These are phyloP conservation scores for Drosophila gunungcola DNA, from an alignment of 1,140 invertebrate species.

Conservation along the genomic window DNA sequence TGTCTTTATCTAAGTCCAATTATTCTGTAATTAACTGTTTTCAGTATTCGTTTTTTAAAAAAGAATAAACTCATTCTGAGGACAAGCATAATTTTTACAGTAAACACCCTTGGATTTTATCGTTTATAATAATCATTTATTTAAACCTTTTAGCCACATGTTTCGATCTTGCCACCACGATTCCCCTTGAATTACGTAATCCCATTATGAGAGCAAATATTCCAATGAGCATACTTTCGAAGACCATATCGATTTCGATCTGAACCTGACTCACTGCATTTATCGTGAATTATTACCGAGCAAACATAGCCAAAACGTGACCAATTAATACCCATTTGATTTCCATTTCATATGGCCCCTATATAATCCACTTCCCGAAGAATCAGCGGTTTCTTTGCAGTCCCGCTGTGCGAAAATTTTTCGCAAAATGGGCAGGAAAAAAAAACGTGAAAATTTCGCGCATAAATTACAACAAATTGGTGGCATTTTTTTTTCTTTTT, in stretches of 20 bases:
- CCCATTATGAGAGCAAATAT: neutral
- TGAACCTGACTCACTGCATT: conserved; percentile 28
- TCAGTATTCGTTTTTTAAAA: too few species aligned
- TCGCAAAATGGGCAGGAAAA: conserved; percentile 49
- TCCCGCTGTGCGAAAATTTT: conserved; percentile 13
- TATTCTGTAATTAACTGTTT: too few species aligned
- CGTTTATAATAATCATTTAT: neutral
- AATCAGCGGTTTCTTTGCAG: conserved; percentile 15
- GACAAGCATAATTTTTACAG: neutral
- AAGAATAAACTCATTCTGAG: too few species aligned
- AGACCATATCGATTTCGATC: conserved; percentile 23
- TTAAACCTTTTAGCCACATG: neutral
- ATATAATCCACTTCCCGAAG: conserved; percentile 7
- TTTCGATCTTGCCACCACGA: conserved; percentile 6
- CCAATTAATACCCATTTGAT: conserved; percentile 35
- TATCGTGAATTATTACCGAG: neutral
- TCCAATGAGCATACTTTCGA: neutral
- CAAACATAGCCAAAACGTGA: conserved; percentile 28
- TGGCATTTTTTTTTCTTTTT: too few species aligned
- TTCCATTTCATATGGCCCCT: conserved; percentile 8
- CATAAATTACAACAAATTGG: conserved; percentile 75
- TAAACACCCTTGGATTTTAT: conserved; percentile 1
- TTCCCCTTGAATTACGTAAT: conserved; percentile 22
- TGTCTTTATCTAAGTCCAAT: too few species aligned
- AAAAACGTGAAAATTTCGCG: conserved; percentile 34